Conservation (phyloP, 2,113 vertebrate genomes). For the Smithornis capensis region DNA sequence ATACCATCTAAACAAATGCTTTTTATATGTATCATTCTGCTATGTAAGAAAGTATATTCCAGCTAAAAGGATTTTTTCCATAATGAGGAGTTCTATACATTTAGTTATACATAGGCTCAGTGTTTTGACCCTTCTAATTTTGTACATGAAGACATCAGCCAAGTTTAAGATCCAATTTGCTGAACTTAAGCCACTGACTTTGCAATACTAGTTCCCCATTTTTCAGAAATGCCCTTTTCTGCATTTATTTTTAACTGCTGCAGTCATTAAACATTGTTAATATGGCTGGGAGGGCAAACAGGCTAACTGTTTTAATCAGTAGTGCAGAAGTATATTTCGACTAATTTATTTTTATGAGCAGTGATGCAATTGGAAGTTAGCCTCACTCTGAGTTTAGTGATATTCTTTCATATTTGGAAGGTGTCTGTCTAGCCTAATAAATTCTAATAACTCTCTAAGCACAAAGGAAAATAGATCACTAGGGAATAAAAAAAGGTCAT, state of each 20-base stretch:
- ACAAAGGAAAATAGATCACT: conserved; percentile 10
- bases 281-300: conserved; percentile 37
- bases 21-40: not conserved
- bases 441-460: conserved; percentile 10
- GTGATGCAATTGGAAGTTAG: conserved; percentile 40
- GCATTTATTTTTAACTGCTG: conserved; percentile 59
- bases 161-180: conserved; percentile 30
- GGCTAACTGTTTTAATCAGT: conserved; percentile 47
- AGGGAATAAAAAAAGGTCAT: not conserved
- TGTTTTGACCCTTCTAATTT: conserved; percentile 10
- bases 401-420: conserved; percentile 23
- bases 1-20: not conserved
- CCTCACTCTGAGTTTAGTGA: not conserved
- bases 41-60: not conserved
- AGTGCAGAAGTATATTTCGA: conserved; percentile 5
- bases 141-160: not conserved
- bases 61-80: not conserved
- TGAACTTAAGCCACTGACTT: conserved; percentile 2
- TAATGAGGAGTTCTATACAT: not conserved
- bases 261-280: conserved; percentile 46
- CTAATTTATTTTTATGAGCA: conserved; percentile 48
- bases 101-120: not conserved
- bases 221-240: conserved; percentile 51
- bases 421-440: conserved; percentile 17
- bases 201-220: conserved; percentile 8